Conservation (phyloP, 2,888 invertebrate genomes). For the Pilophorus perplexus region DNA sequence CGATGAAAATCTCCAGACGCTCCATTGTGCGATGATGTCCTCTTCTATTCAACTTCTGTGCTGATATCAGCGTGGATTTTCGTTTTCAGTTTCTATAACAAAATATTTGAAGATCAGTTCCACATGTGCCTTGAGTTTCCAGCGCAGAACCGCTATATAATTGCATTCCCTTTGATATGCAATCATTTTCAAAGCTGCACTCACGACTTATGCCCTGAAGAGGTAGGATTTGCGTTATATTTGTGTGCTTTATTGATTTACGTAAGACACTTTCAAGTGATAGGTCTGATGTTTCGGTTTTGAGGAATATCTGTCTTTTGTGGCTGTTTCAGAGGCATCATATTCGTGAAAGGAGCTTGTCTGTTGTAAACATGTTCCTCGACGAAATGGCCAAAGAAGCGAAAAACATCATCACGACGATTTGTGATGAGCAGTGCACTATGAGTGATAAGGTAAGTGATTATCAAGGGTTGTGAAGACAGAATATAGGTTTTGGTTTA, state of each 20-base stretch:
- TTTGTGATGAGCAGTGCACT: constrained; percentile 97
- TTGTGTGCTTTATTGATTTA: too few relatives aligned
- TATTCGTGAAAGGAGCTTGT: constrained; percentile 90
- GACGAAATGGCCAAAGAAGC: constrained; percentile 99
- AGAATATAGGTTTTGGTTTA: too few relatives aligned
- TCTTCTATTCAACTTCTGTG: background rate
- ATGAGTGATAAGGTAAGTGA: constrained; percentile 78
- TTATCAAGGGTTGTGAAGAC: background rate
- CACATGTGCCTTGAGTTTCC: constrained; percentile 99
- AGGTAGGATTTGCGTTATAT: too few relatives aligned
- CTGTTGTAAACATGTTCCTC: constrained; percentile 93
- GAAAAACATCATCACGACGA: constrained; percentile 96
- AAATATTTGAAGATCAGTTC: constrained; percentile 96
- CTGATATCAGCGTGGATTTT: constrained; percentile 29
- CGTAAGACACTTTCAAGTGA: too few relatives aligned
- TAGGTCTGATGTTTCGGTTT: background rate
- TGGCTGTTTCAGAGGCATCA: constrained; percentile 76
- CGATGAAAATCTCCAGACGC: too few relatives aligned
- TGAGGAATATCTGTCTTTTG: background rate
- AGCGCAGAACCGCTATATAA: constrained; percentile 95
- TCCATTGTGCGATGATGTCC: too few relatives aligned
- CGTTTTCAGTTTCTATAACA: constrained; percentile 80
- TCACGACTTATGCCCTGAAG: constrained; percentile 97
- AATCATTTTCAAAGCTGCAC: constrained; percentile 97
- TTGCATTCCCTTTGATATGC: constrained; percentile 96